phyloP scores from a whole-genome alignment of 2,113 vertebrate species.

The Ptychochromis oligacanthus region DNA sequence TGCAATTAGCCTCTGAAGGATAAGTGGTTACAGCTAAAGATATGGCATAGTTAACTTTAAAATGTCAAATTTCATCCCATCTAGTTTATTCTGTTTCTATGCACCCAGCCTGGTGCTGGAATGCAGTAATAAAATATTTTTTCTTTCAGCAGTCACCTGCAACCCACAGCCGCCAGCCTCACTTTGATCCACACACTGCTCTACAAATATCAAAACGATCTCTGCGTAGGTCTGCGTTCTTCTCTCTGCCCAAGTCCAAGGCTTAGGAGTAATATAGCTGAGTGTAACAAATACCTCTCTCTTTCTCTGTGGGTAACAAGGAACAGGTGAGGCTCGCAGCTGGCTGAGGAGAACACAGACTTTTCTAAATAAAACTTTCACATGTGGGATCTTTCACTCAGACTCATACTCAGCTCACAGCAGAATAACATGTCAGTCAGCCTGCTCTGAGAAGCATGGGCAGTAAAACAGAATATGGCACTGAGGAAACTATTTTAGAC shows the following conservation, averaged over 20 bases:
- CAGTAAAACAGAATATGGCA: neutral
- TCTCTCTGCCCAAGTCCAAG: slow-evolving; percentile 46
- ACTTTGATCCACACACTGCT: slow-evolving; percentile 66
- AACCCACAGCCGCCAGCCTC: slow-evolving; percentile 53
- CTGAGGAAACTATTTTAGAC: neutral
- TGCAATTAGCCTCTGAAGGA: neutral
- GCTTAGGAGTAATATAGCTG: slow-evolving; percentile 47
- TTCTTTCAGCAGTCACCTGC: slow-evolving; percentile 72
- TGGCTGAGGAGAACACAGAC: slow-evolving; percentile 2
- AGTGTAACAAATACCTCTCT: slow-evolving; percentile 70
- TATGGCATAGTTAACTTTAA: neutral
- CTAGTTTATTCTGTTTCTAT: slow-evolving; percentile 22
- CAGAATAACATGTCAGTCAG: neutral
- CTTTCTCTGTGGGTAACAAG: slow-evolving; percentile 48
- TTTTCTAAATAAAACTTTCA: slow-evolving; percentile 6
- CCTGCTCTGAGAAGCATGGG: neutral
- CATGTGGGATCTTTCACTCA: neutral
- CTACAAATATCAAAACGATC: slow-evolving; percentile 48
- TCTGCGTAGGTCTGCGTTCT: slow-evolving; percentile 54
- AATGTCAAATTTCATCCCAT: neutral
- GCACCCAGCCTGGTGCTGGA: slow-evolving; percentile 48
- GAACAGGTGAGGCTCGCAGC: slow-evolving; percentile 55
- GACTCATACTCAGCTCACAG: neutral
- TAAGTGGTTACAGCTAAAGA: neutral
- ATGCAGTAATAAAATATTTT: slow-evolving; percentile 70